Base-by-base conservation (phyloP, 1,140 invertebrate species). In the Atta colombica region DNA sequence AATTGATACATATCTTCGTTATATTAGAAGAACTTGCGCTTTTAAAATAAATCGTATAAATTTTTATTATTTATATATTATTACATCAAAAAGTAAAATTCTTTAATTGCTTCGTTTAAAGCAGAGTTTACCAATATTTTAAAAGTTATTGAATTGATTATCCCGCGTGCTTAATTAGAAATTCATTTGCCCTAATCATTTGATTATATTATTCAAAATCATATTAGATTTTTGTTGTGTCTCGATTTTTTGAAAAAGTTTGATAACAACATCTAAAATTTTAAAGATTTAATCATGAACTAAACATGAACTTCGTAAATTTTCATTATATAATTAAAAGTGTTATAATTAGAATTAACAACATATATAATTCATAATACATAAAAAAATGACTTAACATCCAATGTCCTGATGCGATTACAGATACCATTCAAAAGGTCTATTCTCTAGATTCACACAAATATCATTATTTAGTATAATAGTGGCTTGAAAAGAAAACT, bases 301-400 rank as follows among this genome's bases (percentile, higher is more conserved):
- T 35, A 35, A 66, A 39, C 21, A 39, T 14, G 1, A 25, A 25
- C 0, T 39, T 21, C n/a, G 8, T 39, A 12, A 35, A 65, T 39
- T 66, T 49, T 65, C 21, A 63, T 6, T 60, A 21, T 12, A n/a
- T 18, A 66, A 35, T 66, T 71, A 28, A 49, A 71, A 25, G 12
- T 3, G 6, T 3, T 51, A 28, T 51, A 4, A 2, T 51, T 49
- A 28, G 3, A 71, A 51, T 28, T 51, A 51, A 25, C 21, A 51
- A 14, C 39, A 18, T 3, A n/a, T 3, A n/a, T 51, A 51, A 51
- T 51, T 51, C 14, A 14, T 28, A n/a, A 51, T 71, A 25, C 14
- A 69, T 39, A 49, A 12, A 71, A 71, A 71, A 51, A 71, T 28
- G 45, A 28, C n/a, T 66, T 66, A 68, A 39, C 8, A 21, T 21